Conservation (phyloP, 2,113 vertebrate genomes). For the Passer domesticus region DNA sequence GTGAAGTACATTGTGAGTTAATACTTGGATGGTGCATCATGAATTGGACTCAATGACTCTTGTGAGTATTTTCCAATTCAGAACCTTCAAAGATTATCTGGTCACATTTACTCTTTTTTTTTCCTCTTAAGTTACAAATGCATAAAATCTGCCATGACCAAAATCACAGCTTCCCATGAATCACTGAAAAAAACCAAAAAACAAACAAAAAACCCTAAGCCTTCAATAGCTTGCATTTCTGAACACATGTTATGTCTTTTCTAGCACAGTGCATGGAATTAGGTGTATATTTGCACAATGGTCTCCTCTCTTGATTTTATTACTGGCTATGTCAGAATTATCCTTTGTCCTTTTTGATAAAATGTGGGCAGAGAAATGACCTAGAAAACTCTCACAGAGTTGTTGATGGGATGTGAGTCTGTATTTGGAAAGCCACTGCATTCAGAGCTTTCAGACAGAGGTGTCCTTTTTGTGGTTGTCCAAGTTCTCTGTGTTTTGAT, state of each 20-base stretch:
- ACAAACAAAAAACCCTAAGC: not conserved
- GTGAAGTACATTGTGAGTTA: not conserved
- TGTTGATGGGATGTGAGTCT: not conserved
- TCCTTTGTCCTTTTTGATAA: not conserved
- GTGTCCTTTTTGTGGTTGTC: not conserved
- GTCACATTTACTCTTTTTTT: not conserved
- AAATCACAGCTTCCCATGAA: not conserved
- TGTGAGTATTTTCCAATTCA: not conserved
- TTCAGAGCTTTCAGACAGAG: constrained; percentile 4
- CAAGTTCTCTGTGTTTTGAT: constrained; percentile 27
- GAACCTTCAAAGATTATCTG: not conserved
- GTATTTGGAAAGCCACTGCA: not conserved
- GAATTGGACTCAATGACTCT: not conserved
- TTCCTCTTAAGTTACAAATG: not conserved
- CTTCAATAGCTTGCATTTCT: not conserved
- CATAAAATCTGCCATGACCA: not conserved
- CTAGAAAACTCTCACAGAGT: not conserved
- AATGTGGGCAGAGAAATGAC: not conserved
- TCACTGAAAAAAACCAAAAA: not conserved
- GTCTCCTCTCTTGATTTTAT: not conserved
- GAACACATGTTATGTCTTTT: not conserved
- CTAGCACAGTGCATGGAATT: not conserved
- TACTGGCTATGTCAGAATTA: not conserved
- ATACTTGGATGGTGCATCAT: not conserved
- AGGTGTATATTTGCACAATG: not conserved